Evolutionary conservation across 1,140 invertebrate genomes (phyloP), one percentile per base, ranked within the genome.

Genomic region (Cydia pomonella): DNA sequence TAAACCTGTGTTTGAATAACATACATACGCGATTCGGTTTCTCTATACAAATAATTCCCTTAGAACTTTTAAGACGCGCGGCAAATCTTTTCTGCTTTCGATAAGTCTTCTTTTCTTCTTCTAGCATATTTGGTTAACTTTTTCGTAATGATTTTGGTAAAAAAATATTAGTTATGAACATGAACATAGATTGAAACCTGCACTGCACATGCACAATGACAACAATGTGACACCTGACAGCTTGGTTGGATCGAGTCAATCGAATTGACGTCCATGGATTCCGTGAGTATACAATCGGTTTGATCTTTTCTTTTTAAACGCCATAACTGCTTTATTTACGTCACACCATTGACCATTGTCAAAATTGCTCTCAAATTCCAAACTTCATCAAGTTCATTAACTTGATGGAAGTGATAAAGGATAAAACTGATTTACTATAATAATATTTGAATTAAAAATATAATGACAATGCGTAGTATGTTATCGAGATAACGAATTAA

Each of bases 1-100:
- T 38, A 69, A 69, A 69, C 33, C 6, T 18, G 18, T 21, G n/a
- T 33, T 18, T 33, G 27, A 59, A 69, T 66, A 29, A 29, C 21
- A 53, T 72, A 86, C 83, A 79, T 81, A 90, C 88, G 25, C 76
- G 73, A 73, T 75, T 74, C 33, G 83, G 80, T n/a, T 71, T 44
- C 23, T 86, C 79, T 7, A 76, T 80, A 76, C 84, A 89, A 75
- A 75, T 73, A 69, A 92, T 84, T 71, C 84, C 83, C 80, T 84
- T 90, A 25, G 82, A 84, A 77, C 63, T 83, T 79, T 85, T 84
- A 72, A 92, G 79, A 0, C 89, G 82, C 29, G 84, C 84, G 16
- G 85, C 77, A 83, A 90, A 92, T 75, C 86, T 77, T 80, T 87
- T 91, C 69, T 77, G 85, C 75, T 92, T 92, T 6, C 82, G 79